Evolutionary conservation across 2,113 vertebrate genomes (phyloP).

Genomic region (Colius striatus): DNA sequence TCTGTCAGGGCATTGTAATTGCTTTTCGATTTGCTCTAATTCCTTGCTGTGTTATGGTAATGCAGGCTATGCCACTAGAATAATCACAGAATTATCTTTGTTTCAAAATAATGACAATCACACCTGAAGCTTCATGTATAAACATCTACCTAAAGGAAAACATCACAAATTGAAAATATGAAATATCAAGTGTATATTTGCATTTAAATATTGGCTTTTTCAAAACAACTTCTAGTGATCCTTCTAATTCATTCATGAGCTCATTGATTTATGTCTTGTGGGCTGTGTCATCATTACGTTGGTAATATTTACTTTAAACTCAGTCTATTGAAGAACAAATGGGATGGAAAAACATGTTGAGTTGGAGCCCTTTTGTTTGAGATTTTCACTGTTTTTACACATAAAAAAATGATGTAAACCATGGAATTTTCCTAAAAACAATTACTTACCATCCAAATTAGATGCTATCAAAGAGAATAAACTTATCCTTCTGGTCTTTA

Average conservation of each 20-base stretch:
- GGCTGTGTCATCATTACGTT: not conserved
- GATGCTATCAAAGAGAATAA: not conserved
- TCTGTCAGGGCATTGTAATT: not conserved
- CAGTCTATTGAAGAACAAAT: not conserved
- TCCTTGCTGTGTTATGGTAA: not conserved
- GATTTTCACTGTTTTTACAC: not conserved
- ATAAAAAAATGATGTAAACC: not conserved
- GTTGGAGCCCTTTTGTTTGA: not conserved
- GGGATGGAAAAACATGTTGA: not conserved
- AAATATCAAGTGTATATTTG: not conserved
- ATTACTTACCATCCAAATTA: not conserved
- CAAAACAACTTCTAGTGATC: not conserved
- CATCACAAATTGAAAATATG: not conserved
- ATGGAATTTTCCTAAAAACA: not conserved
- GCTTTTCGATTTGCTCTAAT: not conserved
- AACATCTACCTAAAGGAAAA: not conserved
- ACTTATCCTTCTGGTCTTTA: not conserved
- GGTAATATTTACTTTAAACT: not conserved
- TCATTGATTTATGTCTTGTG: not conserved
- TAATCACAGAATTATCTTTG: not conserved
- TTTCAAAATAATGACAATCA: not conserved
- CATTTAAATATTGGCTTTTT: not conserved
- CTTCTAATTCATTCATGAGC: not conserved
- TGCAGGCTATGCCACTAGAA: not conserved
- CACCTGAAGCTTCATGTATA: not conserved